Conservation (phyloP, 2,888 invertebrate genomes). For the Uloborus plumipes region DNA sequence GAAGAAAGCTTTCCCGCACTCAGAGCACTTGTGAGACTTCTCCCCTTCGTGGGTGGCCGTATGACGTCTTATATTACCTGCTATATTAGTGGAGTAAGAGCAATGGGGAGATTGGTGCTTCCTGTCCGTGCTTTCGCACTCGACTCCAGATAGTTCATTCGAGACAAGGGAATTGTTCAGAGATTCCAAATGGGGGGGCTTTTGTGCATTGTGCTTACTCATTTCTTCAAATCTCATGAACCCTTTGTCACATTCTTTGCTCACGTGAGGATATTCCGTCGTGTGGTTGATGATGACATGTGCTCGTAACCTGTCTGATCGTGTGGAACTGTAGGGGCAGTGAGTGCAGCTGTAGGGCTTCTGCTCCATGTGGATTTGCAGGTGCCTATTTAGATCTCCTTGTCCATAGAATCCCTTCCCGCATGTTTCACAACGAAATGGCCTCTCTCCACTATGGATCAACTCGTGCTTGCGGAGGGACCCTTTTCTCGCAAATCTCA, state of each 20-base stretch:
- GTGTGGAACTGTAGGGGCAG: neutral
- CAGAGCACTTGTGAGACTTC: too few species aligned
- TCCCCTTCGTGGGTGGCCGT: too few species aligned
- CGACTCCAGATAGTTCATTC: too few species aligned
- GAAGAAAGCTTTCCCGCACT: too few species aligned
- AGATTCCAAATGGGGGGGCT: too few species aligned
- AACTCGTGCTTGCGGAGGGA: neutral
- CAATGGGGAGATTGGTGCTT: too few species aligned
- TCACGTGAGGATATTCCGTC: neutral
- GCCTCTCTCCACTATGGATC: conserved; percentile 3
- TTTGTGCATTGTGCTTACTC: too few species aligned
- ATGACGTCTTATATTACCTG: too few species aligned
- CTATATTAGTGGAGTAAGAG: too few species aligned
- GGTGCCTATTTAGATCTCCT: neutral
- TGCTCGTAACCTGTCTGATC: neutral
- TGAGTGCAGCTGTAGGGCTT: conserved; percentile 8
- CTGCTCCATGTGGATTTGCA: neutral
- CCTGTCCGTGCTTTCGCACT: too few species aligned
- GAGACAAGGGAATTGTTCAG: too few species aligned
- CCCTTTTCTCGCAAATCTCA: neutral
- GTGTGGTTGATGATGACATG: conserved; percentile 5
- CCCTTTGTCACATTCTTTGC: neutral
- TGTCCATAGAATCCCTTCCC: neutral
- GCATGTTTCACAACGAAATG: neutral
- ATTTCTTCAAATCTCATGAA: neutral